Conservation (phyloP, 2,113 vertebrate species). For the Myxocyprinus asiaticus region DNA sequence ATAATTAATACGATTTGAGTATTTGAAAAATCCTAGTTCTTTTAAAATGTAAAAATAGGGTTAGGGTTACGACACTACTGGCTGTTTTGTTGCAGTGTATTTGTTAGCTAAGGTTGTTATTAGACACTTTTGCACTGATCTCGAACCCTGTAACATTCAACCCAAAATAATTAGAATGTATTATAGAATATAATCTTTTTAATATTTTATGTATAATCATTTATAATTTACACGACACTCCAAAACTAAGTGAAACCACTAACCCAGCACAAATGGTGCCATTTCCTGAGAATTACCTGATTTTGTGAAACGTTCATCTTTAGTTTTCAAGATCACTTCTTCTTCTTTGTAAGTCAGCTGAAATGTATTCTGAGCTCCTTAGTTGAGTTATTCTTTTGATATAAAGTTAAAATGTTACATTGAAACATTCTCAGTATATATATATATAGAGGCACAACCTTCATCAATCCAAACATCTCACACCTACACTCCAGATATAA, state of each 20-base stretch:
- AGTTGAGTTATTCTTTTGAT: not conserved
- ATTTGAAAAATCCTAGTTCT: too few species aligned
- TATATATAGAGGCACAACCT: constrained; percentile 1
- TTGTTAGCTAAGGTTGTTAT: too few species aligned
- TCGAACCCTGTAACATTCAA: too few species aligned
- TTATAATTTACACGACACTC: too few species aligned
- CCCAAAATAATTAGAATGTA: too few species aligned
- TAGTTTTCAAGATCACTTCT: not conserved
- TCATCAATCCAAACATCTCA: not conserved
- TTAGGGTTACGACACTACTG: too few species aligned
- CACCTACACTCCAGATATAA: not conserved
- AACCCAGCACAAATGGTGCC: not conserved
- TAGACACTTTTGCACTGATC: too few species aligned
- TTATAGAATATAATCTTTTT: too few species aligned
- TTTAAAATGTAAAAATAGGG: too few species aligned
- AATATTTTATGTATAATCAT: too few species aligned
- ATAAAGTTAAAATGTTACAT: not conserved
- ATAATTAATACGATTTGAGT: too few species aligned
- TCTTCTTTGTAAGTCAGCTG: not conserved
- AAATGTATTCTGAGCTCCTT: not conserved
- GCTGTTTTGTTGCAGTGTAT: not conserved
- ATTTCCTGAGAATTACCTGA: constrained; percentile 10
- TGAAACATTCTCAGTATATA: not conserved
- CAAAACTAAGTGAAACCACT: too few species aligned
- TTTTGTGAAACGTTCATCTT: not conserved